These are phyloP conservation scores for Melanitta fusca DNA, from an alignment of 2,797 vertebrate genomes.

Conservation along the genomic window DNA sequence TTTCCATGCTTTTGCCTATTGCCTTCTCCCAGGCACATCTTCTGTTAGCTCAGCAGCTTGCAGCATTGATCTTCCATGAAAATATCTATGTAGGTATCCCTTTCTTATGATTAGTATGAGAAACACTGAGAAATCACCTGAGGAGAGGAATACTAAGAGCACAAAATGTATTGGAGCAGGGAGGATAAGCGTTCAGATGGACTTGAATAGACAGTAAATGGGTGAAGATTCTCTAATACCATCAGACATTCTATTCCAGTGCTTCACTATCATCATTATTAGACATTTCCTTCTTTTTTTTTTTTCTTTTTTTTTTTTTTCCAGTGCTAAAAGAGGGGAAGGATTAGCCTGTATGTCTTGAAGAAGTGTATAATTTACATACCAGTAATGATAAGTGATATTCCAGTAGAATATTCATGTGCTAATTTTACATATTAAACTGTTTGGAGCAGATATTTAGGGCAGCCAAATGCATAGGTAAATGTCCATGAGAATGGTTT, in stretches of 20 bases:
- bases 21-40: neutral
- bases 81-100: neutral
- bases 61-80: neutral
- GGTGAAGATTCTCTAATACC: neutral
- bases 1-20: neutral
- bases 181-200: neutral
- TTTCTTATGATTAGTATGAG: neutral
- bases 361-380: neutral
- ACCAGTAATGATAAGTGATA: neutral
- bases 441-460: neutral
- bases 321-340: neutral
- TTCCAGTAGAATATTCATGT: neutral
- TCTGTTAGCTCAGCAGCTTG: neutral
- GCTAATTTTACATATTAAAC: neutral
- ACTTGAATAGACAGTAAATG: neutral
- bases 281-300: neutral
- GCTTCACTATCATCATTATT: neutral
- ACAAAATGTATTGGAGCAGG: neutral
- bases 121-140: neutral
- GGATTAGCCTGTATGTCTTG: neutral
- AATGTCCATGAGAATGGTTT: neutral
- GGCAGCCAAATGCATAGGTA: neutral
- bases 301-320: neutral
- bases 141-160: neutral
- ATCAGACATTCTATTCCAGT: neutral